phyloP scores from a whole-genome alignment of 2,888 invertebrate species.

The Trilocha varians region DNA sequence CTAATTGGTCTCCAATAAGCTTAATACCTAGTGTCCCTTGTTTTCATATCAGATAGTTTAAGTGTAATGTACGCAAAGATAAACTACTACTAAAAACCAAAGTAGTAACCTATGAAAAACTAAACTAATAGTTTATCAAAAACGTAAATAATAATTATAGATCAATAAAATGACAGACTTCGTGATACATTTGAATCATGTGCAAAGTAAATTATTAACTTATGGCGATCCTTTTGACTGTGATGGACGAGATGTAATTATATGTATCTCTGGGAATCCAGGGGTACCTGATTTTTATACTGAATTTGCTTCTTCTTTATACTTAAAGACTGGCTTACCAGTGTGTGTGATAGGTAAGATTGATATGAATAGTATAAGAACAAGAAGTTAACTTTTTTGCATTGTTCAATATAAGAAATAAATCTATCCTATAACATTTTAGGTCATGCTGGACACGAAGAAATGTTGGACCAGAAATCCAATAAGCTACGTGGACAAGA shows the following conservation, averaged over 20 bases:
- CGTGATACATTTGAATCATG: conserved; percentile 73
- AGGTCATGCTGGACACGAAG: conserved; percentile 84
- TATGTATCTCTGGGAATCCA: conserved; percentile 91
- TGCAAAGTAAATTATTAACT: conserved; percentile 81
- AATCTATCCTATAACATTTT: background rate
- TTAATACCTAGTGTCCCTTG: too few species aligned
- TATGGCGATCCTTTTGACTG: conserved; percentile 79
- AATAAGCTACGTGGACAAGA: conserved; percentile 69
- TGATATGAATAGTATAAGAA: too few species aligned
- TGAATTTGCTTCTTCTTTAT: conserved; percentile 79
- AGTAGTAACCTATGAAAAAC: too few species aligned
- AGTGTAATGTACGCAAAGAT: too few species aligned
- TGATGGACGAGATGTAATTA: conserved; percentile 75
- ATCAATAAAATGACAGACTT: too few species aligned
- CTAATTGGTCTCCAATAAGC: too few species aligned
- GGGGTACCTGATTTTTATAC: conserved; percentile 88
- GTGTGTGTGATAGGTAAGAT: conserved; percentile 83
- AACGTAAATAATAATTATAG: too few species aligned
- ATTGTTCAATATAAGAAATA: conserved; percentile 1
- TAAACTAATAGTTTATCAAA: too few species aligned
- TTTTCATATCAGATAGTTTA: too few species aligned
- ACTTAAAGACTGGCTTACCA: conserved; percentile 76
- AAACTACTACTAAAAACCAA: too few species aligned
- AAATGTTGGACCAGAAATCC: conserved; percentile 53
- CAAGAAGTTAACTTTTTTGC: background rate